Evolutionary conservation across 2,888 invertebrate species (phyloP), one percentile per base, ranked within the genome.

Genomic region (Allophyes oxyacanthae): DNA sequence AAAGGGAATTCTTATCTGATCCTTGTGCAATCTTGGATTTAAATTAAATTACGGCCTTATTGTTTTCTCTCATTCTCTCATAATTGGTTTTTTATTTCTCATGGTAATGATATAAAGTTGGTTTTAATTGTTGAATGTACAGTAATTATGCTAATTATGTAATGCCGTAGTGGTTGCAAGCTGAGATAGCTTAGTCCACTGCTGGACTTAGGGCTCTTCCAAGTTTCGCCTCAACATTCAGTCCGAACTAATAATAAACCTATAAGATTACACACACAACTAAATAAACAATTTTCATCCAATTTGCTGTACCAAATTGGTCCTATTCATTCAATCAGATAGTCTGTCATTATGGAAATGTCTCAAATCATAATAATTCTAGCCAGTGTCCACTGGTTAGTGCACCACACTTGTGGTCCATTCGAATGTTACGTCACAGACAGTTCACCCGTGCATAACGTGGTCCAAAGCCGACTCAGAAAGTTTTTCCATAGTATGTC

Each of bases 401-500:
- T n/a, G 11, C 46, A 36, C 9, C 38, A 43, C 55, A 66, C 44
- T 43, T 50, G 58, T 63, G 71, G 59, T 60, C 63, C 61, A 64
- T 68, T 65, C 56, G 57, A 49, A 56, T 69, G 44, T 72, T 64
- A 75, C 78, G 68, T 77, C 55, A 71, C 56, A 49, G 51, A 71
- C 58, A 49, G 51, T 59, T 72, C 74, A 77, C 64, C 62, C 60
- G 58, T 73, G 79, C 77, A 80, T 71, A 71, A 64, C 78, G 71
- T 65, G 72, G 63, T 64, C 77, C 71, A 59, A 54, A 63, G 67
- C 59, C 56, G 59, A 46, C 50, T 53, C 52, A 30, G 49, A 60
- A 76, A 65, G 62, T 58, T 73, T 73, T 72, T 66, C 72, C 54
- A 78, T 80, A 83, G 82, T 83, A 64, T 65, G 55, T 56, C 63